phyloP scores from a whole-genome alignment of 2,113 vertebrate genomes.

The Eolophus roseicapilla region DNA sequence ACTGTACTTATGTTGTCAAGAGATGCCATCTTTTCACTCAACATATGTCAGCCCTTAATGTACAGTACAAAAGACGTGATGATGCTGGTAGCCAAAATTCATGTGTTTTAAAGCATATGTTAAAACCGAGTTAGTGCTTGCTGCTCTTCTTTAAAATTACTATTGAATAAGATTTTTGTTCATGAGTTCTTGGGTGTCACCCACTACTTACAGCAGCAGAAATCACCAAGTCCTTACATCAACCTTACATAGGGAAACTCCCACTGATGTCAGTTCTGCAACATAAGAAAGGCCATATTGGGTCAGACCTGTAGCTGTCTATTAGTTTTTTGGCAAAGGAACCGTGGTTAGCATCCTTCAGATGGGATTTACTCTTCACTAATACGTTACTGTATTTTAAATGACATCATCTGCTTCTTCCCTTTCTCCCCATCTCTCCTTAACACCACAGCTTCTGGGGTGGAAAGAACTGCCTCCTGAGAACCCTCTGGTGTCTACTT shows the following conservation, averaged over 20 bases:
- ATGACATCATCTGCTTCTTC: not conserved
- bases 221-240: not conserved
- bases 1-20: not conserved
- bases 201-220: not conserved
- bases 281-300: not conserved
- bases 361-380: not conserved
- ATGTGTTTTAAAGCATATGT: not conserved
- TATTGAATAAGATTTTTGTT: not conserved
- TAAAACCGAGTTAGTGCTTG: not conserved
- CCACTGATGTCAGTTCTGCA: not conserved
- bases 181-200: not conserved
- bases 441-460: conserved; percentile 69
- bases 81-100: not conserved
- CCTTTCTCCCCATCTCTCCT: not conserved
- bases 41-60: not conserved
- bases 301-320: not conserved
- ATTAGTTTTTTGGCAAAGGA: not conserved
- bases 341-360: not conserved
- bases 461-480: conserved; percentile 72
- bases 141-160: not conserved
- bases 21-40: not conserved
- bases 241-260: not conserved
- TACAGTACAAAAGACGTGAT: not conserved
- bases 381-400: not conserved
- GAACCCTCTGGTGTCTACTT: conserved; percentile 70